Conservation (phyloP, 2,888 invertebrate species). For the Nephrotoma guestfalica region DNA sequence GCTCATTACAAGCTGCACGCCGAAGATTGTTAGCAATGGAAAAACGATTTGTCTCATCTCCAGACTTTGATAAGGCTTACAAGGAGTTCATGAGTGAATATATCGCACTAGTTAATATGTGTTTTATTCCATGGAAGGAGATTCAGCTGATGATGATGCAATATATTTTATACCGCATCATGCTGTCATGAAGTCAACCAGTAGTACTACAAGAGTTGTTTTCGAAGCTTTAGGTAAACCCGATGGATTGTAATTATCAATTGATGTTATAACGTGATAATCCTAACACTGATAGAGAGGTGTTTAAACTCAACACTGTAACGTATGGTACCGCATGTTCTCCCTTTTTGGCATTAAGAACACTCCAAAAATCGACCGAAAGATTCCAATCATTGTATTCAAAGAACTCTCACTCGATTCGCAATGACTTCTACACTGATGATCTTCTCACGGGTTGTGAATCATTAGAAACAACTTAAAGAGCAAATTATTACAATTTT, state of each 20-base stretch:
- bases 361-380: neutral
- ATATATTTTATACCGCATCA: too few species aligned
- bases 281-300: neutral
- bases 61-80: too few species aligned
- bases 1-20: too few species aligned
- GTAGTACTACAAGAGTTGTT: too few species aligned
- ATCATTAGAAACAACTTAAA: neutral
- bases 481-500: neutral
- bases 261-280: neutral
- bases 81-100: too few species aligned
- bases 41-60: too few species aligned
- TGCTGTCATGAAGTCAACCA: too few species aligned
- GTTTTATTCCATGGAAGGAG: too few species aligned
- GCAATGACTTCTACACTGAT: neutral
- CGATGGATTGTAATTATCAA: neutral
- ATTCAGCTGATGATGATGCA: too few species aligned
- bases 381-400: neutral
- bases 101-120: too few species aligned
- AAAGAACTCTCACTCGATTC: neutral
- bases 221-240: neutral
- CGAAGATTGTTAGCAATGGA: too few species aligned
- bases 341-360: slow-evolving; percentile 6
- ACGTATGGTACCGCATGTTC: slow-evolving; percentile 7
- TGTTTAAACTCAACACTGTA: neutral
- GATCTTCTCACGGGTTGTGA: too few species aligned